A percentile compares a stretch with the other conserved stretches of the same genome.
phyloP scores from a whole-genome alignment of 2,797 vertebrate genomes.

The Sandelia bainsii region DNA sequence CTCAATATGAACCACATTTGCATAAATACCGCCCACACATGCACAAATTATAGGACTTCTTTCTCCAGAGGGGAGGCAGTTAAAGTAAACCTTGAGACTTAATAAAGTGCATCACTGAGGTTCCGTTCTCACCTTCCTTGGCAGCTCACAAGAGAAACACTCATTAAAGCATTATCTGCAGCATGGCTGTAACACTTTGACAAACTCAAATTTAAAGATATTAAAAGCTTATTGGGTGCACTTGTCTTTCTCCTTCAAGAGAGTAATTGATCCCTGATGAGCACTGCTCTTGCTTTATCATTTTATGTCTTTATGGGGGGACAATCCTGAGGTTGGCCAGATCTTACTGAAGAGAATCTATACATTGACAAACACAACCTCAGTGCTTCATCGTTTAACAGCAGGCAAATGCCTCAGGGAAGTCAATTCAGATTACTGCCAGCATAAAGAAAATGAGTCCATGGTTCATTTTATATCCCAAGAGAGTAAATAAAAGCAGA shows the following conservation, averaged over 20 bases:
- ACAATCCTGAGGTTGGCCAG: conserved; percentile 17
- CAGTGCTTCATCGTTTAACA: conserved; percentile 50
- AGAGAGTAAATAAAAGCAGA: conserved; percentile 44
- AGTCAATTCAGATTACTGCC: conserved; percentile 17
- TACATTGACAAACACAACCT: conserved; percentile 50
- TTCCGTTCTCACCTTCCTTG: conserved; percentile 10
- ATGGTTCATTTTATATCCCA: not conserved
- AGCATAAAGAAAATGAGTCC: conserved; percentile 2
- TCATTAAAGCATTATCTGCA: conserved; percentile 12
- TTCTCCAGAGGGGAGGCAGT: not conserved
- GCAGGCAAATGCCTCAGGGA: conserved; percentile 19
- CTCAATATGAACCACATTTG: conserved; percentile 25
- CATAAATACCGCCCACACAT: conserved; percentile 52
- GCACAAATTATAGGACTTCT: conserved; percentile 26
- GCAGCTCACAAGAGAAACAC: conserved; percentile 11
- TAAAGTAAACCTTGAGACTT: conserved; percentile 8
- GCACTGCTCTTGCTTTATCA: conserved; percentile 17
- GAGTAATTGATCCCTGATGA: conserved; percentile 45
- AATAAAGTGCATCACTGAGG: conserved; percentile 11
- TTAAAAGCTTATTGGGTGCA: conserved; percentile 34
- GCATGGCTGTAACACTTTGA: conserved; percentile 14
- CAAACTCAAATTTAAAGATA: conserved; percentile 20
- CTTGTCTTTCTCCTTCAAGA: conserved; percentile 1
- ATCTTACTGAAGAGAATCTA: conserved; percentile 42
- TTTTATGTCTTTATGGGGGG: conserved; percentile 35